phyloP scores from a whole-genome alignment of 2,797 vertebrate species.

The Nannoperca australis region DNA sequence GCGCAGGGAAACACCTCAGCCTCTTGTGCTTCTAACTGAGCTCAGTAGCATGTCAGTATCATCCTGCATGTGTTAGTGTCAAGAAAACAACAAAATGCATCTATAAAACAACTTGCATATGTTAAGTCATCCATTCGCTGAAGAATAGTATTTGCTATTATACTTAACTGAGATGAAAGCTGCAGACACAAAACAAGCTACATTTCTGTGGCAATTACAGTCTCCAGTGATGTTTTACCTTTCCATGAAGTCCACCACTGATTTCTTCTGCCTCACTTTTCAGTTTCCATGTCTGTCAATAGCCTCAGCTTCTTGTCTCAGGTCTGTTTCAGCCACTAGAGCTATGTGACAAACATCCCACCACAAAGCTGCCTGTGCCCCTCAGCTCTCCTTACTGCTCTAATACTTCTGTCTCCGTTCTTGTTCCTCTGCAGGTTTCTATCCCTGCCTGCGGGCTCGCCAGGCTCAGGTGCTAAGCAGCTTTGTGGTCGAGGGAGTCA shows the following conservation, averaged over 20 bases:
- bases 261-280: conserved; percentile 21
- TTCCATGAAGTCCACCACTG: conserved; percentile 16
- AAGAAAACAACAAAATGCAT: not conserved
- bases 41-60: not conserved
- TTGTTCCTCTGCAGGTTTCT: conserved; percentile 5
- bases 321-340: conserved; percentile 1
- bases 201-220: not conserved
- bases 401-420: not conserved
- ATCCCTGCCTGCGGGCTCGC: conserved; percentile 25
- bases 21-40: not conserved
- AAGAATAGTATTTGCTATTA: not conserved
- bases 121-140: not conserved
- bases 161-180: not conserved
- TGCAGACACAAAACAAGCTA: not conserved
- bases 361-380: not conserved
- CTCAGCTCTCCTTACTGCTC: not conserved
- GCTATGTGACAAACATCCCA: not conserved
- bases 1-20: conserved; percentile 21
- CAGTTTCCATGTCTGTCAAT: conserved; percentile 5
- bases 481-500: conserved; percentile 64
- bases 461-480: conserved; percentile 75
- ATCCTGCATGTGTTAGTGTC: not conserved
- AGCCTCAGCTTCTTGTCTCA: not conserved
- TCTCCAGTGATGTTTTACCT: conserved; percentile 31
- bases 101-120: not conserved